Percentiles rank a stretch among this genome's conserved stretches.
phyloP scores from a whole-genome alignment of 2,113 vertebrate species.

The Podilymbus podiceps region DNA sequence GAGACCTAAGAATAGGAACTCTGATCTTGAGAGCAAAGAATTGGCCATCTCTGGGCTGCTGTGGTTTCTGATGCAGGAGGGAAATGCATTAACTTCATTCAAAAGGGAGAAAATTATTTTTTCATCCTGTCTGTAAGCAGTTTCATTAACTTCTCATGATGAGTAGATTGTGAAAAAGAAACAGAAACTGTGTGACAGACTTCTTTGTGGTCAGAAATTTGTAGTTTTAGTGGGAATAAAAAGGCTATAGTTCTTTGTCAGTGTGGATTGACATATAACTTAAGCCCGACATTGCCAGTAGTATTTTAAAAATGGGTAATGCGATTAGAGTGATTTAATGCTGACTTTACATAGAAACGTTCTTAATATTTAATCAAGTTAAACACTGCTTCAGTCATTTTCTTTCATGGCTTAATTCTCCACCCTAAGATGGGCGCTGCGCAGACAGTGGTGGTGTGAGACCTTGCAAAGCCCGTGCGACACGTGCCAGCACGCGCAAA shows the following conservation, averaged over 20 bases:
- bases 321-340: conserved; percentile 15
- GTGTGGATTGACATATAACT: neutral
- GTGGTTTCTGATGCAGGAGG: neutral
- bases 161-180: neutral
- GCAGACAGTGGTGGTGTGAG: neutral
- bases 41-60: neutral
- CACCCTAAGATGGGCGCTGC: neutral
- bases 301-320: neutral
- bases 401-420: neutral
- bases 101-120: neutral
- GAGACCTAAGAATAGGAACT: neutral
- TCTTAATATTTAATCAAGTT: conserved; percentile 54
- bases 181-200: neutral
- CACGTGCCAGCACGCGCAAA: fast-evolving
- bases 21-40: neutral
- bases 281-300: neutral
- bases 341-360: neutral
- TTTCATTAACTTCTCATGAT: neutral
- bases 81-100: neutral
- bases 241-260: neutral
- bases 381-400: neutral
- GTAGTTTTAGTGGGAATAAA: neutral
- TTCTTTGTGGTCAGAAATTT: conserved; percentile 3
- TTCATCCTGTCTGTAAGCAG: neutral
- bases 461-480: neutral